These are phyloP conservation scores for Trachops cirrhosus DNA, from an alignment of 2,797 vertebrate species.

Conservation along the genomic window DNA sequence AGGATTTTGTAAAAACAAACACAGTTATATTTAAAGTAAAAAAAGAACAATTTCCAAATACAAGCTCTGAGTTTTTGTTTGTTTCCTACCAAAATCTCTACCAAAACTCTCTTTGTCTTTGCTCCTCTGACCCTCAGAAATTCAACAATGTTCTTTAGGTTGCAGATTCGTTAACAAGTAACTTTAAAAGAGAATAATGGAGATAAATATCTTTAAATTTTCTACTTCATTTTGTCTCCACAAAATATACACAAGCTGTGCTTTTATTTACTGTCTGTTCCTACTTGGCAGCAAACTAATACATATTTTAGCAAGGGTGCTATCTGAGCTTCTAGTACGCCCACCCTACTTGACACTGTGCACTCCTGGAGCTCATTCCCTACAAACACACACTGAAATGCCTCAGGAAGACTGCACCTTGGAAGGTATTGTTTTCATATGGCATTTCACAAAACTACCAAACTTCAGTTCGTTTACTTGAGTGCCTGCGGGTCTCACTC, in stretches of 20 bases:
- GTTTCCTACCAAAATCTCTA: constrained; percentile 34
- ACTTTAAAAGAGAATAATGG: constrained; percentile 71
- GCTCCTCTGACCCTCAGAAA: constrained; percentile 30
- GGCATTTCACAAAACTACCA: not conserved
- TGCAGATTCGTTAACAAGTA: constrained; percentile 73
- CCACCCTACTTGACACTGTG: not conserved
- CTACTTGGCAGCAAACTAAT: constrained; percentile 49
- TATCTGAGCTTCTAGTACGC: constrained; percentile 5
- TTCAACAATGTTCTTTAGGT: constrained; percentile 62
- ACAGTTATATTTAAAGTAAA: not conserved
- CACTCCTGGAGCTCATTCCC: not conserved
- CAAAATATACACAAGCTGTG: constrained; percentile 59
- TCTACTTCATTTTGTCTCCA: constrained; percentile 75
- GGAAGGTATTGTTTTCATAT: not conserved
- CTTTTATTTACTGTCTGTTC: constrained; percentile 67
- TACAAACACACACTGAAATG: not conserved
- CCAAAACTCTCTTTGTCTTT: not conserved
- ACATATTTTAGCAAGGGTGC: constrained; percentile 34
- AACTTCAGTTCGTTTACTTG: not conserved
- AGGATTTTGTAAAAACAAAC: not conserved
- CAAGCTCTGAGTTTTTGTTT: not conserved
- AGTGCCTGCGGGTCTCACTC: not conserved
- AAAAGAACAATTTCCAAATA: not conserved
- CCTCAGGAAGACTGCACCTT: not conserved
- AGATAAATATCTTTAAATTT: constrained; percentile 83